Percentiles rank a stretch among this genome's conserved stretches.
Conservation (phyloP, 2,888 invertebrate genomes). For the Hoplodrina ambigua region DNA sequence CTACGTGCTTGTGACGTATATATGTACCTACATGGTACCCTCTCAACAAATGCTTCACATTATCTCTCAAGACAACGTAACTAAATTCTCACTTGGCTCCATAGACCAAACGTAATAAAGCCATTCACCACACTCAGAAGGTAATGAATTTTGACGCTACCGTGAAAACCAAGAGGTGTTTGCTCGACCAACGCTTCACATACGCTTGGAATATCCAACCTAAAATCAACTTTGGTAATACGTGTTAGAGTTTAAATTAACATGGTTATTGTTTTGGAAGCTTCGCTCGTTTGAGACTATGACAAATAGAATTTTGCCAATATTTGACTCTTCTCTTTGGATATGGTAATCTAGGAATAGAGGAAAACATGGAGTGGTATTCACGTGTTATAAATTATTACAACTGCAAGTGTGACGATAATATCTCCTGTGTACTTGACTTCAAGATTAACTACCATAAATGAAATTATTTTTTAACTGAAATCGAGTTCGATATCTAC, state of each 20-base stretch:
- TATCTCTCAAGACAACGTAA: constrained; percentile 49
- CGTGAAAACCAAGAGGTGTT: constrained; percentile 59
- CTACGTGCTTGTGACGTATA: constrained; percentile 25
- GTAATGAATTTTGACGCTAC: constrained; percentile 66
- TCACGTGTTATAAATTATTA: neutral
- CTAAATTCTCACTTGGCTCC: constrained; percentile 51
- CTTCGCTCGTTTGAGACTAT: constrained; percentile 34
- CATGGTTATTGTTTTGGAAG: neutral
- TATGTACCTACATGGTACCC: constrained; percentile 17
- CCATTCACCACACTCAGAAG: constrained; percentile 62
- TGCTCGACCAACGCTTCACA: constrained; percentile 47
- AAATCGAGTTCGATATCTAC: no score
- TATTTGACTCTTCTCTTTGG: constrained; percentile 43
- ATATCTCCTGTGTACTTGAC: no score
- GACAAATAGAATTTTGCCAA: constrained; percentile 54
- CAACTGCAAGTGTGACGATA: no score
- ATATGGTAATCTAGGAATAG: constrained; percentile 45
- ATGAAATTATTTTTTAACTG: no score
- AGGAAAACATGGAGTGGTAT: constrained; percentile 25
- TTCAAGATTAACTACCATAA: no score
- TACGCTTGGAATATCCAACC: constrained; percentile 6
- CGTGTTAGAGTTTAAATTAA: constrained; percentile 22
- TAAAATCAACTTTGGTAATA: constrained; percentile 27
- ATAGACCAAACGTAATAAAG: constrained; percentile 60
- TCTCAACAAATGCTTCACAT: constrained; percentile 50